Base-by-base conservation (phyloP, 2,888 invertebrate genomes). In the Eueremaeus valkanovi region DNA sequence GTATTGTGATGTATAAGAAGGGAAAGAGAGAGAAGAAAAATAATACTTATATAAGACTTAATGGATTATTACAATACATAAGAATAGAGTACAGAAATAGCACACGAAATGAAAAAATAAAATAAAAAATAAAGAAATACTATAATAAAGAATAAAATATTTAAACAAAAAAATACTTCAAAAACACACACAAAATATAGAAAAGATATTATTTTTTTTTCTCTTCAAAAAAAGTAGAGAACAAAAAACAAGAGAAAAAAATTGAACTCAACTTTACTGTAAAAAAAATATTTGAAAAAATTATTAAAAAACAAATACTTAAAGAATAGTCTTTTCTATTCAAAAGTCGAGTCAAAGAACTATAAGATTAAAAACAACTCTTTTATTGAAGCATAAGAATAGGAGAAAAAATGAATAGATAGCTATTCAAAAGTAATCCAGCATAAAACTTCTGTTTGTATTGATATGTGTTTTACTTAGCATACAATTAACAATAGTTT, bases 301-400 rank as follows among this genome's bases (percentile, higher is more conserved):
- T n/a, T n/a, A 49, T 49, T 21, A 49, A n/a, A 49, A 49, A 49
- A 49, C 49, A 49, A 49, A 45, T 45, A 49, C 49, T 45, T 49
- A 49, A 49, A 49, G 21, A n/a, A n/a, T n/a, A n/a, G 49, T 21
- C 3, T 49, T 49, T 49, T 49, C 49, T n/a, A n/a, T 49, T 18
- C 18, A 49, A 49, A 49, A 49, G 21, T 49, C 49, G 49, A 49
- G 49, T 49, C 49, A 49, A n/a, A 49, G 49, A 49, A 49, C 49
- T 49, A 49, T 49, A 5, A 21, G 21, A n/a, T 49, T 18, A 49
- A 49, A 45, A 49, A 49, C 49, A 49, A 49, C 49, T 49, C 49
- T 49, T 49, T 21, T 11, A n/a, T 49, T 49, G 49, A 49, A 49
- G 40, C 11, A n/a, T 40, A 49, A 49, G n/a, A 49, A 49, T 18